Percentiles rank a stretch among this genome's conserved stretches.
Conservation (phyloP, 2,888 invertebrate genomes). For the Furcula furcula region DNA sequence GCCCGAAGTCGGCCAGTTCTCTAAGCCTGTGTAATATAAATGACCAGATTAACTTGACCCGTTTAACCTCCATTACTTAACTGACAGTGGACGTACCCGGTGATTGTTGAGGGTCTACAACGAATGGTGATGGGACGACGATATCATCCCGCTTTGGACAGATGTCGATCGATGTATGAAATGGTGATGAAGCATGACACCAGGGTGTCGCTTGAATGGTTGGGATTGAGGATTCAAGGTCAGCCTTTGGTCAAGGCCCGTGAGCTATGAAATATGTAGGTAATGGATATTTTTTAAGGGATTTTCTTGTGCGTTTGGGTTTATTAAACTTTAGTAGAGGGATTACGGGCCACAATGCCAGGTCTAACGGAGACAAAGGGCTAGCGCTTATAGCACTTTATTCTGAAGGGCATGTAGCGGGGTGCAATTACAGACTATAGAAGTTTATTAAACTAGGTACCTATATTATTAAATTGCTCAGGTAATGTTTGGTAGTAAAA, state of each 20-base stretch:
- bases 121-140: neutral
- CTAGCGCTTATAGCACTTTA: too few relatives aligned
- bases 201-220: neutral
- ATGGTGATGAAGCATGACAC: conserved; percentile 17
- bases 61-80: neutral
- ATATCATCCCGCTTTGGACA: conserved; percentile 9
- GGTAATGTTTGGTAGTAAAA: too few relatives aligned
- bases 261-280: neutral
- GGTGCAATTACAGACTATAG: too few relatives aligned
- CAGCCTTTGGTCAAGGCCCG: neutral
- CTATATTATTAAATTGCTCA: too few relatives aligned
- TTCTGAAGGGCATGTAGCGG: too few relatives aligned
- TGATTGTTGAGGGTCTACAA: neutral
- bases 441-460: too few relatives aligned
- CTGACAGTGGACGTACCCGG: neutral
- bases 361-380: too few relatives aligned
- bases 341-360: too few relatives aligned
- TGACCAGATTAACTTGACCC: neutral
- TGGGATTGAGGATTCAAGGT: neutral
- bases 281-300: neutral
- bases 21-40: conserved; percentile 9
- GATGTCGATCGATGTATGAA: conserved; percentile 13
- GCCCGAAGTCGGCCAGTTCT: conserved; percentile 12
- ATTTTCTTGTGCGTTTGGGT: too few relatives aligned
- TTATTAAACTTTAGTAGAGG: too few relatives aligned